phyloP scores from a whole-genome alignment of 2,888 invertebrate genomes.

The Capitulum mitella region DNA sequence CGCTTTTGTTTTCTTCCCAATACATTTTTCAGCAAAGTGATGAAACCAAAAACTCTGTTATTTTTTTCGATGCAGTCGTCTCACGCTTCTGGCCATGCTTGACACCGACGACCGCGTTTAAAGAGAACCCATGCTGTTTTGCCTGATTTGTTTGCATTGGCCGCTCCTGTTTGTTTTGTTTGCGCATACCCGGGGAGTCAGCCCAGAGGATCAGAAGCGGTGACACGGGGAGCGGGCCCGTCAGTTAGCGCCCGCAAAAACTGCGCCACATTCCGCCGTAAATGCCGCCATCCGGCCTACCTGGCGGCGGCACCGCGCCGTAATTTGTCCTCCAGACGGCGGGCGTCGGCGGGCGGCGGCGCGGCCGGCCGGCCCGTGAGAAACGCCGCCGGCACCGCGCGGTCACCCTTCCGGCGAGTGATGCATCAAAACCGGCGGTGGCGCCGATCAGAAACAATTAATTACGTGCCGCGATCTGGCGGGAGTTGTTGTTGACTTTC shows the following conservation, averaged over 20 bases:
- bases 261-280: background rate
- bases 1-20: too few relatives aligned
- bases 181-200: background rate
- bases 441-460: constrained; percentile 20
- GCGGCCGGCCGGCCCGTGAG: background rate
- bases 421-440: background rate
- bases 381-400: background rate
- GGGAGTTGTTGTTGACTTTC: constrained; percentile 15
- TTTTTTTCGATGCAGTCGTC: too few relatives aligned
- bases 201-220: background rate
- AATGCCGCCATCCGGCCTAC: background rate
- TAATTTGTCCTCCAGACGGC: background rate
- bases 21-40: too few relatives aligned
- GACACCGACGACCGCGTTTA: too few relatives aligned
- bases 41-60: too few relatives aligned
- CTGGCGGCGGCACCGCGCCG: background rate
- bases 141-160: background rate
- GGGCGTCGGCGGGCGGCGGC: background rate
- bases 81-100: too few relatives aligned
- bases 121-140: too few relatives aligned
- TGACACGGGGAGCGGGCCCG: background rate
- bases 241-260: background rate
- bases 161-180: background rate
- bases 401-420: background rate
- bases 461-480: background rate